A percentile compares a stretch with the other conserved stretches of the same genome.
Evolutionary conservation across 2,888 invertebrate genomes (phyloP).

Genomic region (Athalia circularis): DNA sequence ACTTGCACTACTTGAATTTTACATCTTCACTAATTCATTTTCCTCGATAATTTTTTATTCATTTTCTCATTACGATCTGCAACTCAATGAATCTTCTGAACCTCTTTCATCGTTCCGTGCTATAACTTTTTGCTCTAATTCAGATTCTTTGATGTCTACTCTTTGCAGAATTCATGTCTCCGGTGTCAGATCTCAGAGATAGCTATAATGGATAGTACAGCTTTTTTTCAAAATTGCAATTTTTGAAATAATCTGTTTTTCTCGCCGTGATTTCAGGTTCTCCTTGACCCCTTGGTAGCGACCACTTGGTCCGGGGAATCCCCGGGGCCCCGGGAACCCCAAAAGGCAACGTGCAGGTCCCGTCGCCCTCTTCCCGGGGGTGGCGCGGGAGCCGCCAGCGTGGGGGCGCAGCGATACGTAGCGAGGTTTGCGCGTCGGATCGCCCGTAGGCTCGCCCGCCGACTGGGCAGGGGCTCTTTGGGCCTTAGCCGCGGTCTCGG

Average conservation of each 20-base stretch:
- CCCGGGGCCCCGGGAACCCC: constrained; percentile 52
- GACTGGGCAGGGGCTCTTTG: constrained; percentile 76
- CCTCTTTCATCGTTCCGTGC: too few species aligned
- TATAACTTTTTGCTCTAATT: too few species aligned
- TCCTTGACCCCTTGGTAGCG: not conserved
- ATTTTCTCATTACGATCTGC: too few species aligned
- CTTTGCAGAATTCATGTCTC: too few species aligned
- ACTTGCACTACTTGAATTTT: too few species aligned
- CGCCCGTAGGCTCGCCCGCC: constrained; percentile 70
- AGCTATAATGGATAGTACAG: too few species aligned
- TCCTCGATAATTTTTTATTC: too few species aligned
- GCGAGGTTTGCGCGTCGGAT: constrained; percentile 77
- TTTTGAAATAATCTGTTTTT: not conserved
- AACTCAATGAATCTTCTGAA: too few species aligned
- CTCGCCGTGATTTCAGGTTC: constrained; percentile 9
- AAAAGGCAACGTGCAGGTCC: constrained; percentile 64
- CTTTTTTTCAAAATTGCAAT: too few species aligned
- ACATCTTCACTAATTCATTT: too few species aligned
- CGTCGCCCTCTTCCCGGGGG: constrained; percentile 79
- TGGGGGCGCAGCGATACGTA: constrained; percentile 81
- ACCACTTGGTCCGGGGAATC: constrained; percentile 23
- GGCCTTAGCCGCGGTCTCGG: constrained; percentile 73
- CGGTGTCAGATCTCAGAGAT: too few species aligned
- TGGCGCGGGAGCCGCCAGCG: constrained; percentile 75
- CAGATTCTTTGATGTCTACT: too few species aligned